phyloP scores from a whole-genome alignment of 2,113 vertebrate species.

The Uria aalge region DNA sequence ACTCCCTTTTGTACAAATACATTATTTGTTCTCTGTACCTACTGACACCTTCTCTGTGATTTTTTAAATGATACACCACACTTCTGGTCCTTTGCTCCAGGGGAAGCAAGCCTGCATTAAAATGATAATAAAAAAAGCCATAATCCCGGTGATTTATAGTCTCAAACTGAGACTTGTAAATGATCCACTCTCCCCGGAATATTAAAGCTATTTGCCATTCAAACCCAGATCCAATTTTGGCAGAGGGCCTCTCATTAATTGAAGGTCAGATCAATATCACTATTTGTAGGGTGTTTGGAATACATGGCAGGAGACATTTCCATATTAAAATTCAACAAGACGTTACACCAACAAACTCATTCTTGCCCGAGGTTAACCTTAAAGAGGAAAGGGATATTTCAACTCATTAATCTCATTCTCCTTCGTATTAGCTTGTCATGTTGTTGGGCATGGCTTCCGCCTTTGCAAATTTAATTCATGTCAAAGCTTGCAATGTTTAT shows the following conservation, averaged over 20 bases:
- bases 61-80: not conserved
- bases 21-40: not conserved
- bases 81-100: not conserved
- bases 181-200: not conserved
- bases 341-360: not conserved
- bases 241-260: not conserved
- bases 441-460: not conserved
- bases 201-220: conserved; percentile 4
- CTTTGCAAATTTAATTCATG: not conserved
- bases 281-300: not conserved
- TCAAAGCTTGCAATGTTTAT: not conserved
- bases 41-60: not conserved
- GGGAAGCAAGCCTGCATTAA: not conserved
- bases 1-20: not conserved
- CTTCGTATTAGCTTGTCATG: not conserved
- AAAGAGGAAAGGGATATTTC: not conserved
- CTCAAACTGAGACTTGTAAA: not conserved
- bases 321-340: conserved; percentile 30
- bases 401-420: not conserved
- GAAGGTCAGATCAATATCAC: conserved; percentile 33
- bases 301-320: not conserved
- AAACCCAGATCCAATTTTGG: not conserved
- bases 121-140: not conserved
- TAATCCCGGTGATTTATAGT: conserved; percentile 13
- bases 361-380: not conserved